These are phyloP conservation scores for Choloepus didactylus DNA, from an alignment of 2,797 vertebrate species.

Conservation along the genomic window DNA sequence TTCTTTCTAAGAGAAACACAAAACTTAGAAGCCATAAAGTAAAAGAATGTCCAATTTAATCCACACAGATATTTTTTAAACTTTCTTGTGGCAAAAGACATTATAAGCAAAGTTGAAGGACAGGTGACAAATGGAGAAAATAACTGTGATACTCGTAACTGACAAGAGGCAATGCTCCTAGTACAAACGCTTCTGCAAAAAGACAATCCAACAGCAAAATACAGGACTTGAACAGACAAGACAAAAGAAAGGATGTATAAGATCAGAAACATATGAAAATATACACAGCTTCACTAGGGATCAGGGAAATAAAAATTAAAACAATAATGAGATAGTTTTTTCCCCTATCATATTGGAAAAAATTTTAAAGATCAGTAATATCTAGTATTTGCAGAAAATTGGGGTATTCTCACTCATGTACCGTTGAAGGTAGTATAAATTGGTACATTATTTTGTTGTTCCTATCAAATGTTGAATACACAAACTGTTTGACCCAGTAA, in stretches of 20 bases:
- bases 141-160: neutral
- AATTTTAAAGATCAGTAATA: neutral
- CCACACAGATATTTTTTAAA: neutral
- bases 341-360: neutral
- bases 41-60: neutral
- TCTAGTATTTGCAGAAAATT: neutral
- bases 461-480: neutral
- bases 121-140: neutral
- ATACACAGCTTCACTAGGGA: neutral
- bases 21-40: neutral
- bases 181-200: neutral
- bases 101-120: conserved; percentile 6
- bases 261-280: neutral
- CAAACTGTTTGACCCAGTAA: neutral
- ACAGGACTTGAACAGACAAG: neutral
- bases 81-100: neutral
- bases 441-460: neutral
- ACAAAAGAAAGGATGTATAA: neutral
- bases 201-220: neutral
- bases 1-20: conserved; percentile 40
- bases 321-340: neutral
- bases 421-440: neutral
- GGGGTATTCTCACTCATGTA: neutral
- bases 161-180: neutral
- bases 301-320: neutral